Evolutionary conservation across 2,113 vertebrate genomes (phyloP).

Genomic region (Clupea harengus): DNA sequence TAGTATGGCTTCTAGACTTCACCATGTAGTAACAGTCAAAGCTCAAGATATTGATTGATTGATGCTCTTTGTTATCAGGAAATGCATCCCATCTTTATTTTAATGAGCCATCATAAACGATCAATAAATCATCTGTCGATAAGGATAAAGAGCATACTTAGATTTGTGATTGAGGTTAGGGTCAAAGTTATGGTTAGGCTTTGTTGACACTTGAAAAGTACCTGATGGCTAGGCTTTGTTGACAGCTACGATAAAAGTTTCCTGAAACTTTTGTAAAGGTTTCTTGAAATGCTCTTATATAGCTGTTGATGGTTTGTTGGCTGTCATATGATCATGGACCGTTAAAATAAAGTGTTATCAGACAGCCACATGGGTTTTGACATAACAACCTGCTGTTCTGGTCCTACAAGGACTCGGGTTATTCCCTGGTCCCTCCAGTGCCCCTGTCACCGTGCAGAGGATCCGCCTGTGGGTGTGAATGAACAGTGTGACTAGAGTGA

Average conservation of each 20-base stretch:
- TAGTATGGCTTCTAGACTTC: background rate
- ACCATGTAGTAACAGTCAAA: background rate
- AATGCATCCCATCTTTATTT: background rate
- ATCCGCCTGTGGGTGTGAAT: background rate
- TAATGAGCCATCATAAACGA: background rate
- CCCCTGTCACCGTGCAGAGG: background rate
- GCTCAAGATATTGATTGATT: background rate
- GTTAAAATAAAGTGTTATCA: background rate
- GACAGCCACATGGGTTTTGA: background rate
- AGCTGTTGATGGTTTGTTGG: background rate
- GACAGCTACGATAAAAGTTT: background rate
- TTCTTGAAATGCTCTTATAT: background rate
- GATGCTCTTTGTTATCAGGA: background rate
- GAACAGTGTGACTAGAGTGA: background rate
- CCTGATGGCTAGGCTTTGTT: background rate
- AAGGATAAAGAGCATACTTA: background rate
- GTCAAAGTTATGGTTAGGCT: background rate
- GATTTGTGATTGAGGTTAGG: background rate
- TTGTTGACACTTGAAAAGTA: background rate
- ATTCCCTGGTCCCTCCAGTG: background rate
- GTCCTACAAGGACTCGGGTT: background rate
- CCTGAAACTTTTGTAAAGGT: background rate
- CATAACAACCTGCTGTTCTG: background rate
- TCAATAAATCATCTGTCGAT: background rate
- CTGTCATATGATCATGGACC: background rate